These are phyloP conservation scores for Melolontha melolontha DNA, from an alignment of 2,888 invertebrate genomes.

Conservation along the genomic window DNA sequence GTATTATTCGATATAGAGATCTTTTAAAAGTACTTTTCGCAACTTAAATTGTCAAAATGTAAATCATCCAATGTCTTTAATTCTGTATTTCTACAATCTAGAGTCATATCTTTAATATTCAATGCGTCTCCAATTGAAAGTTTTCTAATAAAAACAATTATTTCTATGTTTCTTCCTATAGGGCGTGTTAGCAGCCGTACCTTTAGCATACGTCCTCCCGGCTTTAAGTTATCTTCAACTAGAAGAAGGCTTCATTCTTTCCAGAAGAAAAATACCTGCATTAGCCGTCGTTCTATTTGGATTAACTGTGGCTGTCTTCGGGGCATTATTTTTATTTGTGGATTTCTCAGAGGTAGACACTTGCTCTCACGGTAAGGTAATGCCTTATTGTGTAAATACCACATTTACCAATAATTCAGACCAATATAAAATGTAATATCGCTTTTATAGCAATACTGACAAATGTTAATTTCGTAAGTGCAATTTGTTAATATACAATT, in stretches of 20 bases:
- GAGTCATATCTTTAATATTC: too few relatives aligned
- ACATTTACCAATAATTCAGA: conserved; percentile 20
- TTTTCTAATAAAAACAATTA: not conserved
- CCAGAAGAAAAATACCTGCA: conserved; percentile 77
- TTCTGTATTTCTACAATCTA: too few relatives aligned
- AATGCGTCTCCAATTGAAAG: too few relatives aligned
- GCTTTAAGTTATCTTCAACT: conserved; percentile 82
- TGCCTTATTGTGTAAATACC: conserved; percentile 69
- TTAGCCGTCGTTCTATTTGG: conserved; percentile 79
- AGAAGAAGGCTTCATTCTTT: conserved; percentile 76
- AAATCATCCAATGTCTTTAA: too few relatives aligned
- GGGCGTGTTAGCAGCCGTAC: conserved; percentile 86
- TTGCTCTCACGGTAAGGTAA: conserved; percentile 75
- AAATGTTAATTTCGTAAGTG: not conserved
- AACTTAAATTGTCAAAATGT: too few relatives aligned
- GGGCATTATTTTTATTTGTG: conserved; percentile 70
- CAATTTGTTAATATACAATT: not conserved
- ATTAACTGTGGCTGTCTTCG: conserved; percentile 71
- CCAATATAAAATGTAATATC: conserved; percentile 13
- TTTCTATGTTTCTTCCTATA: conserved; percentile 56
- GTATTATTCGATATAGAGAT: too few relatives aligned
- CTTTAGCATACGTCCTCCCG: conserved; percentile 85
- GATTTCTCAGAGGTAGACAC: conserved; percentile 68
- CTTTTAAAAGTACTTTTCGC: too few relatives aligned
- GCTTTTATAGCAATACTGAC: not conserved